Conservation (phyloP, 2,888 invertebrate species). For the Drosophila basisetae region DNA sequence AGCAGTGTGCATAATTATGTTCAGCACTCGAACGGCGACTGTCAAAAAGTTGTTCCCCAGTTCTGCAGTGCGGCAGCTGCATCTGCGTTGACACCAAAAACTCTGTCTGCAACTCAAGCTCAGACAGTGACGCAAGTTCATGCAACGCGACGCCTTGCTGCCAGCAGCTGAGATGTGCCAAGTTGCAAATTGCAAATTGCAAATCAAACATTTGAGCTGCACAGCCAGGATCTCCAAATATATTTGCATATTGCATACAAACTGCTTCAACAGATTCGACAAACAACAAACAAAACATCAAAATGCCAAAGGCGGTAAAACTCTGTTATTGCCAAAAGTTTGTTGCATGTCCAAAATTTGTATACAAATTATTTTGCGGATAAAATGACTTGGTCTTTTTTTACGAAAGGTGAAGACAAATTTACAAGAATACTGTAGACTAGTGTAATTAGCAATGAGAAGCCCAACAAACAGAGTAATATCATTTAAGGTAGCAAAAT, state of each 20-base stretch:
- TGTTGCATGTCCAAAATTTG: conserved; percentile 13
- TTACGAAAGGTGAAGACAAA: background rate
- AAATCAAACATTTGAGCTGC: conserved; percentile 53
- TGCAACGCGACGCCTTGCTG: conserved; percentile 37
- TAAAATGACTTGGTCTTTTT: background rate
- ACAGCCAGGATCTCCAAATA: conserved; percentile 8
- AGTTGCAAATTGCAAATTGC: conserved; percentile 57
- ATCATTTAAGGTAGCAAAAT: background rate
- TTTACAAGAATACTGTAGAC: background rate
- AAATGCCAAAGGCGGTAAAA: conserved; percentile 21
- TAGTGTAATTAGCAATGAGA: background rate
- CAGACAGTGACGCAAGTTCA: conserved; percentile 23
- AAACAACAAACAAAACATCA: background rate
- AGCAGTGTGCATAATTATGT: conserved; percentile 69
- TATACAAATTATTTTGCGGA: background rate
- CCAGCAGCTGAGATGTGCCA: conserved; percentile 37
- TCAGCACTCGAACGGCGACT: conserved; percentile 46
- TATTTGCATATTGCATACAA: conserved; percentile 24
- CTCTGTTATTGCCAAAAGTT: conserved; percentile 1
- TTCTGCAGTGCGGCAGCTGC: conserved; percentile 35
- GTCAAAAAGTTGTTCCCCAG: conserved; percentile 47
- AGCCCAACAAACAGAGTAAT: too few species aligned
- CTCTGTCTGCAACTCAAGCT: conserved; percentile 5
- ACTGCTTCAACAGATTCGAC: conserved; percentile 4
- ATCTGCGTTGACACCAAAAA: conserved; percentile 50